Conservation (phyloP, 2,888 invertebrate species). For the Notocelia uddmanniana region DNA sequence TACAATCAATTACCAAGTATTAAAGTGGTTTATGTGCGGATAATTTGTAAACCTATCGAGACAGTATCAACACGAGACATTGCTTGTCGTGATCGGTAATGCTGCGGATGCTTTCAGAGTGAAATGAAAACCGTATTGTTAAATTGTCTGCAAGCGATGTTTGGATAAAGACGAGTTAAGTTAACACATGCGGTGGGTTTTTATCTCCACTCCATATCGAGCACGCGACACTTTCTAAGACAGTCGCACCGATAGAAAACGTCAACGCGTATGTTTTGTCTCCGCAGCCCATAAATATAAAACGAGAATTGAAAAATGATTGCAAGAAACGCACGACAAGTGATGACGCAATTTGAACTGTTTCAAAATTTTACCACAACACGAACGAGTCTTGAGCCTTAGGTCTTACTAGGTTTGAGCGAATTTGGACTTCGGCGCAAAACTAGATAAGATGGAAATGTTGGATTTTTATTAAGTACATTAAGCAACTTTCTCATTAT, state of each 20-base stretch:
- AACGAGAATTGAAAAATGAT: slow-evolving; percentile 12
- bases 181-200: slow-evolving; percentile 28
- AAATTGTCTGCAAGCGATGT: slow-evolving; percentile 12
- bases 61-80: neutral
- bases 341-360: slow-evolving; percentile 29
- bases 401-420: neutral
- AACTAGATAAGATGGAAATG: neutral
- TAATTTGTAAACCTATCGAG: neutral
- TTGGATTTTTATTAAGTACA: neutral
- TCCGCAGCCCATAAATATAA: slow-evolving; percentile 23
- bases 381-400: slow-evolving; percentile 1
- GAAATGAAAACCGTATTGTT: slow-evolving; percentile 1
- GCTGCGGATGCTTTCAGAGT: neutral
- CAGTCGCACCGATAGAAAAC: slow-evolving; percentile 50
- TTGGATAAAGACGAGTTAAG: slow-evolving; percentile 27
- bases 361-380: slow-evolving; percentile 33
- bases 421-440: neutral
- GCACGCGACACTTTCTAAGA: slow-evolving; percentile 53
- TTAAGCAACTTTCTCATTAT: slow-evolving; percentile 1
- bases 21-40: slow-evolving; percentile 12
- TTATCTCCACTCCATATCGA: slow-evolving; percentile 47
- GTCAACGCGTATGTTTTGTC: slow-evolving; percentile 50
- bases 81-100: neutral
- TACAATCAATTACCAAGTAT: slow-evolving; percentile 58
- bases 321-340: slow-evolving; percentile 21